Evolutionary conservation across 2,113 vertebrate species (phyloP).

Genomic region (Ifrita kowaldi): DNA sequence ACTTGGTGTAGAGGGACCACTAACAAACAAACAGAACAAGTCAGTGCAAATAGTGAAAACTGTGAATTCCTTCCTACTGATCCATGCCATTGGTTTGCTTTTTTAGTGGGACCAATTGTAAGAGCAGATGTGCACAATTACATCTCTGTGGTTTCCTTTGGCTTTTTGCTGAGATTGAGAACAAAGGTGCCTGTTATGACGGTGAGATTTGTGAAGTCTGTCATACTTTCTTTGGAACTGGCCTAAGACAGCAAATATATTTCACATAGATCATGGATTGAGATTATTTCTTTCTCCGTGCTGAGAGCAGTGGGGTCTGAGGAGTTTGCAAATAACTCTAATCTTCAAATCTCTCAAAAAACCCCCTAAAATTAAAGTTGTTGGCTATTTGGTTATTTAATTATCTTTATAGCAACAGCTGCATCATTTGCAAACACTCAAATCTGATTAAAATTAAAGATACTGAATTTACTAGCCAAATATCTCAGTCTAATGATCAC

Average conservation of each 20-base stretch:
- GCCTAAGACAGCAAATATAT: not conserved
- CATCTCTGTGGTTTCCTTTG: not conserved
- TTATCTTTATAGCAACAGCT: constrained; percentile 60
- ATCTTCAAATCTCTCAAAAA: constrained; percentile 3
- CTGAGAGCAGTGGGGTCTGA: not conserved
- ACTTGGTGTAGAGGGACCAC: not conserved
- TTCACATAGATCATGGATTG: not conserved
- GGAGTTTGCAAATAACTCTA: constrained; percentile 5
- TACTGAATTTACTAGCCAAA: constrained; percentile 57
- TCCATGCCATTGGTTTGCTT: not conserved
- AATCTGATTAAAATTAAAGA: constrained; percentile 62
- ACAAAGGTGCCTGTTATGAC: not conserved
- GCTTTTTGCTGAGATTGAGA: not conserved
- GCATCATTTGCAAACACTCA: constrained; percentile 60
- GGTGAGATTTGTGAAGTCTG: not conserved
- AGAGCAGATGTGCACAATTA: not conserved
- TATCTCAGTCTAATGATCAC: constrained; percentile 58
- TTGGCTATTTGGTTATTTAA: constrained; percentile 49
- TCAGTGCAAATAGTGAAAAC: not conserved
- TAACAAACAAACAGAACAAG: not conserved
- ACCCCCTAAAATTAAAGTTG: not conserved
- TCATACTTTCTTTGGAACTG: not conserved
- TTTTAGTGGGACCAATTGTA: not conserved
- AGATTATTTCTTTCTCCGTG: not conserved
- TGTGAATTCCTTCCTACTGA: not conserved